Percentiles rank a stretch among this genome's conserved stretches.
Evolutionary conservation across 2,888 invertebrate genomes (phyloP).

Genomic region (Machimus rusticus): DNA sequence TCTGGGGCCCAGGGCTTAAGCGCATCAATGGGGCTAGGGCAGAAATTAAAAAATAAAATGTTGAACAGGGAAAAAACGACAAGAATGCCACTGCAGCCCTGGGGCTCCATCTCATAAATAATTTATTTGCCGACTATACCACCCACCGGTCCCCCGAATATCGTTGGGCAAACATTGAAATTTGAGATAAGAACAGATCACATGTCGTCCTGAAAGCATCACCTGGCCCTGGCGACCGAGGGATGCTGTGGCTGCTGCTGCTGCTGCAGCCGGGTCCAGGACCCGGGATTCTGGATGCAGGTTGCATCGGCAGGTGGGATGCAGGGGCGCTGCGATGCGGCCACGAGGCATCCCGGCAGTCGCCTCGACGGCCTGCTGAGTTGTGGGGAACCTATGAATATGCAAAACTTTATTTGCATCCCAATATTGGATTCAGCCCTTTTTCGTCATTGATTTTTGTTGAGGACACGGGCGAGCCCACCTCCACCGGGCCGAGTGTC

Average conservation of each 20-base stretch:
- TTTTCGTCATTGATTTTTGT: conserved; percentile 25
- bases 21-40: background rate
- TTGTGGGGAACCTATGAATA: conserved; percentile 31
- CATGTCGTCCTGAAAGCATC: conserved; percentile 8
- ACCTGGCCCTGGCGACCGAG: background rate
- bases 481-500: background rate
- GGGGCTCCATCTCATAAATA: background rate
- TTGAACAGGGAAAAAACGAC: background rate
- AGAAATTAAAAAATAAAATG: background rate
- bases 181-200: conserved; percentile 33
- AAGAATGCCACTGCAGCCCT: background rate
- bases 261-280: background rate
- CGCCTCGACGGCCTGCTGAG: background rate
- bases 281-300: background rate
- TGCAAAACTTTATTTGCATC: conserved; percentile 32
- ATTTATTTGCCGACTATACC: background rate
- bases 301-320: background rate
- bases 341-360: background rate
- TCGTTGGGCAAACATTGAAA: conserved; percentile 21
- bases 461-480: background rate
- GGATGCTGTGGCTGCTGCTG: background rate
- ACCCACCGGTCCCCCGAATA: background rate
- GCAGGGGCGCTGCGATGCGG: background rate
- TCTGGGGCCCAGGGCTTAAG: background rate
- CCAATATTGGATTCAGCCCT: conserved; percentile 27